Base-by-base conservation (phyloP, 1,140 invertebrate genomes). In the Bemisia tabaci region DNA sequence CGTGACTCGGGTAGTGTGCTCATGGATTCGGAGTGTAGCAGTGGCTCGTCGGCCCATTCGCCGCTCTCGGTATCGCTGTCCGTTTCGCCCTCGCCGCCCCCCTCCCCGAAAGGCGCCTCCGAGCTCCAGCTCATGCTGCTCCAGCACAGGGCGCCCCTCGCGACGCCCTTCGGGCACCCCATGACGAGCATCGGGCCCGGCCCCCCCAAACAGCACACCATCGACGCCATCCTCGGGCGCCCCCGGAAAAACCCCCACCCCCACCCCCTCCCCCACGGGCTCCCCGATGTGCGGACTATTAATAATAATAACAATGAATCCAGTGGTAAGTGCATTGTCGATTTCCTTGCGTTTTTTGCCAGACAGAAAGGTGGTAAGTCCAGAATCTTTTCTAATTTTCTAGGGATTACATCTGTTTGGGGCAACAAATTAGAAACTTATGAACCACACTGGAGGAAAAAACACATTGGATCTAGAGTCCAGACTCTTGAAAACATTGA, bases 131-230 rank as follows among this genome's bases (percentile, higher is more conserved):
- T 70, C 61, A 60, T 70, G 5, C 59, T 71, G 9, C 59, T 68
- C 24, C 65, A 68, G 48, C 69, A 70, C 22, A 66, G 70, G 22
- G 71, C 71, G 1, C 66, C 69, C 12, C 69, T 70, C 26, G 70
- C 67, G 2, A 69, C 69, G 0, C 67, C 66, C 24, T 64, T 67
- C 1, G 22, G 70, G 22, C 22, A 68, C 1, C 26, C 59, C 23
- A 63, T 21, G 27, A 23, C 5, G 63, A 22, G 17, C 21, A 63
- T 27, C 12, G 61, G 68, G 1, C 66, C 48, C n/a, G 68, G 65
- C 26, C 65, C 68, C 0, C 71, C 70, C 21, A 71, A 69, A n/a
- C 71, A 72, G 22, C 71, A 71, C 63, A 71, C 71, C 23, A 72
- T 72, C 9, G 71, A 71, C 26, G 71, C 70, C 22, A 72, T 72